Conservation (phyloP, 2,797 vertebrate species). For the Discoglossus pictus region DNA sequence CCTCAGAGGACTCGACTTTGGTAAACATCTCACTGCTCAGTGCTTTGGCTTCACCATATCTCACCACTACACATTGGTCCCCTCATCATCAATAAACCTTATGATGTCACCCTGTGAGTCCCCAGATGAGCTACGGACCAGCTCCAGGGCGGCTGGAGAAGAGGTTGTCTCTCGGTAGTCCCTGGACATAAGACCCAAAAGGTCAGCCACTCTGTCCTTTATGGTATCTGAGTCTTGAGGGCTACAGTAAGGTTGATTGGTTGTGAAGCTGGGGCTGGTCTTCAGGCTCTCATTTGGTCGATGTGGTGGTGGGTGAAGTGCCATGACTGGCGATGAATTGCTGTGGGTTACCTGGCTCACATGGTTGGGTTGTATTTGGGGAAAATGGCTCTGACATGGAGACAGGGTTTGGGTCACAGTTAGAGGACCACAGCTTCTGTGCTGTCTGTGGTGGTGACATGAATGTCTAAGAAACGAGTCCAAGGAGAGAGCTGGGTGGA, state of each 20-base stretch:
- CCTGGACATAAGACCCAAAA: conserved; percentile 37
- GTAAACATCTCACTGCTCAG: conserved; percentile 39
- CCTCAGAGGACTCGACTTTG: conserved; percentile 35
- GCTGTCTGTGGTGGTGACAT: conserved; percentile 59
- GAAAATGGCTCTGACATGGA: conserved; percentile 54
- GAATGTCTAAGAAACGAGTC: conserved; percentile 61
- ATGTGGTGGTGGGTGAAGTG: conserved; percentile 68
- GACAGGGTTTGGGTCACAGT: conserved; percentile 52
- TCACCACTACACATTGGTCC: conserved; percentile 66
- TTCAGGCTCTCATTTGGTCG: conserved; percentile 52
- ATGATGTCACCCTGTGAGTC: conserved; percentile 68
- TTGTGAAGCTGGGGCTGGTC: conserved; percentile 10
- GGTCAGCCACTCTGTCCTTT: conserved; percentile 39
- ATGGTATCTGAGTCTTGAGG: conserved; percentile 42
- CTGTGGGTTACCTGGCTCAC: conserved; percentile 68
- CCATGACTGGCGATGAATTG: conserved; percentile 65
- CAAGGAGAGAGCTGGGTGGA: conserved; percentile 47
- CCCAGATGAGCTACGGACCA: conserved; percentile 68
- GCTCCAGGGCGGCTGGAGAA: conserved; percentile 62
- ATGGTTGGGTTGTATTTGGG: conserved; percentile 62
- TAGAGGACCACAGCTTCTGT: conserved; percentile 69
- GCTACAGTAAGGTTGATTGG: conserved; percentile 48
- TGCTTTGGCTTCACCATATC: conserved; percentile 39
- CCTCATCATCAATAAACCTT: conserved; percentile 79
- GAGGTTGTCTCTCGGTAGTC: conserved; percentile 38